These are phyloP conservation scores for Trachemys scripta DNA, from an alignment of 2,113 vertebrate species.

Conservation along the genomic window DNA sequence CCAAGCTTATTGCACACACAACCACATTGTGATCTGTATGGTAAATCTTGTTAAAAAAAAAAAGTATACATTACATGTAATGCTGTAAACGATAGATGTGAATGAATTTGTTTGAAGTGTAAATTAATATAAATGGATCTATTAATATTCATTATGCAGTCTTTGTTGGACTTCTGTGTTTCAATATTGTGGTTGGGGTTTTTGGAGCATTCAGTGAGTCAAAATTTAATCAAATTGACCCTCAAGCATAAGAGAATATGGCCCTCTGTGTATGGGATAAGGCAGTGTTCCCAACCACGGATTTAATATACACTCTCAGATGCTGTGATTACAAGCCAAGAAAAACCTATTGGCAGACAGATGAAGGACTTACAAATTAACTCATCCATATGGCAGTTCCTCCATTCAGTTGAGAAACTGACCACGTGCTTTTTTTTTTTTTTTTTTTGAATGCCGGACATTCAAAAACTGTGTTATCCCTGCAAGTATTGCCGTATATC, in stretches of 20 bases:
- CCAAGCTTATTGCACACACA: not conserved
- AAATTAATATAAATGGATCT: conserved; percentile 43
- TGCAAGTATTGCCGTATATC: not conserved
- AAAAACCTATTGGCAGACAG: not conserved
- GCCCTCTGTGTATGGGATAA: not conserved
- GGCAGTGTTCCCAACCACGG: not conserved
- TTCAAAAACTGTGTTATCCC: not conserved
- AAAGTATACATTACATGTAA: not conserved
- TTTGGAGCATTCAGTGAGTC: not conserved
- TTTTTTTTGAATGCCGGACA: not conserved
- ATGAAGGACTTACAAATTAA: not conserved
- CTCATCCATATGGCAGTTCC: conserved; percentile 26
- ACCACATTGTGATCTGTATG: not conserved
- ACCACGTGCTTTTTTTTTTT: not conserved
- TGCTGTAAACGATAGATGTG: not conserved
- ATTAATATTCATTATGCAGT: not conserved
- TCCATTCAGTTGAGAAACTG: not conserved
- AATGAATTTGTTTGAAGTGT: not conserved
- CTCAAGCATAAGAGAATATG: not conserved
- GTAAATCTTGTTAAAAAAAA: not conserved
- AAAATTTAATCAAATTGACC: not conserved
- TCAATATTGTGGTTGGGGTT: fast-evolving
- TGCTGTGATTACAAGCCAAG: fast-evolving
- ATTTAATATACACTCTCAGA: not conserved
- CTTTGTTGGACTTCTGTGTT: not conserved